Base-by-base conservation (phyloP, 2,797 vertebrate species). In the Artibeus jamaicensis region DNA sequence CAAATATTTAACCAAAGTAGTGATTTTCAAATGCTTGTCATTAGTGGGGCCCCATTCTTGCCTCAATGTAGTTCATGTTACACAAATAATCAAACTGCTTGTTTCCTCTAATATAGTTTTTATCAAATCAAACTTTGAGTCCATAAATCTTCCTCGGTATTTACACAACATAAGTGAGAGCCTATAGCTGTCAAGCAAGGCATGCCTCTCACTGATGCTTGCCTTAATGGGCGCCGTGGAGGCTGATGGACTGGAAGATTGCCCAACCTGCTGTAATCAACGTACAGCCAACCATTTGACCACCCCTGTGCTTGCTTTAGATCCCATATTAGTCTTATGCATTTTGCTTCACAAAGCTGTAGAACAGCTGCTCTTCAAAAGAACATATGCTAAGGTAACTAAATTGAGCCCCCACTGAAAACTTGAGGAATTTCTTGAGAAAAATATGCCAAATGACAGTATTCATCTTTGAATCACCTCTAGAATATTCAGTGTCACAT, bases 261-360 rank as follows among this genome's bases (percentile, higher is more conserved):
- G 98, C 97, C 98, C 98, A 98, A 97, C 82, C 94, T 97, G 96
- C 97, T 98, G 91, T 97, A 98, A 98, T 93, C 98, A 98, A 98
- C 96, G 79, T 96, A 89, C 95, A 98, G 98, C 97, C 95, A 86
- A 98, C 98, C 97, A 97, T 98, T 98, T 97, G 98, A 96, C 98
- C 97, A 98, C 97, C 97, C 95, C 89, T 96, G 96, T 96, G 95
- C 95, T 96, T 91, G 97, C 90, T 98, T 98, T 97, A 97, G 96
- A 97, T 97, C 95, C 81, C 95, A 88, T 94, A 97, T 98, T 92
- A 88, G 39, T 98, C 96, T 96, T 95, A 95, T 95, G 97, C 92
- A 57, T 95, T 98, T 97, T 96, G 94, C 92, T 98, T 95, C 89
- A 44, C 89, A 97, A 98, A 98, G 97, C 96, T 98, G 97, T 97